A percentile compares a stretch with the other conserved stretches of the same genome.
Evolutionary conservation across 2,113 vertebrate genomes (phyloP).

Genomic region (Syngnathus scovelli): DNA sequence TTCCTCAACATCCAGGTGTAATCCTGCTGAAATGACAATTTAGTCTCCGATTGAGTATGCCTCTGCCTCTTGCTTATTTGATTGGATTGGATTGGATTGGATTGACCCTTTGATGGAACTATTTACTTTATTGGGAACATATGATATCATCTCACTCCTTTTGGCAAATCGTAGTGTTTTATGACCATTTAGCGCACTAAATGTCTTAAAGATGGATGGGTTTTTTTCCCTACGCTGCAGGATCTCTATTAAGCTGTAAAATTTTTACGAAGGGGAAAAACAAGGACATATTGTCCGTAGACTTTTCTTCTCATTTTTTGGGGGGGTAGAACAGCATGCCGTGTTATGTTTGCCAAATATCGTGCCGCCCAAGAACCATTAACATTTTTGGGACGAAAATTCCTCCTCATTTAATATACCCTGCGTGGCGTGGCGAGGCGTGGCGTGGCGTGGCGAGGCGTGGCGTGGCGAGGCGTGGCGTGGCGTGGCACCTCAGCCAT

Average conservation of each 20-base stretch:
- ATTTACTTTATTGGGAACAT: slow-evolving; percentile 8
- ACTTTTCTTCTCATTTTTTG: not conserved
- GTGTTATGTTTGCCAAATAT: slow-evolving; percentile 10
- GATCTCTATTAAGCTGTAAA: not conserved
- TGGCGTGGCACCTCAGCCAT: slow-evolving; percentile 22
- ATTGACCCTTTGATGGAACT: not conserved
- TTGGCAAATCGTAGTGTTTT: slow-evolving; percentile 7
- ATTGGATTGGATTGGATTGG: too few relatives aligned
- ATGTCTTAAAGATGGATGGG: not conserved
- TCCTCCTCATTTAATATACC: slow-evolving; percentile 13
- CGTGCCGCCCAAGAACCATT: slow-evolving; percentile 25
- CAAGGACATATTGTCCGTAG: not conserved
- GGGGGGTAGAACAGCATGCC: not conserved
- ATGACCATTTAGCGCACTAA: slow-evolving; percentile 13
- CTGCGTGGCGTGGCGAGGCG: not conserved
- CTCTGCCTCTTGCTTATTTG: too few relatives aligned
- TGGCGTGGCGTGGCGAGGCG: not conserved
- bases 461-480: not conserved
- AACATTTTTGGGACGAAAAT: slow-evolving; percentile 9
- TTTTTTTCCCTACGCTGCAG: not conserved
- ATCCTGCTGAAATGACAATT: not conserved
- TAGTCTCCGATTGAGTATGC: not conserved
- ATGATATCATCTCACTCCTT: slow-evolving; percentile 20
- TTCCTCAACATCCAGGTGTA: not conserved
- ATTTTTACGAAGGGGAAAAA: not conserved